Base-by-base conservation (phyloP, 2,113 vertebrate genomes). In the Dendrocopos noguchii region DNA sequence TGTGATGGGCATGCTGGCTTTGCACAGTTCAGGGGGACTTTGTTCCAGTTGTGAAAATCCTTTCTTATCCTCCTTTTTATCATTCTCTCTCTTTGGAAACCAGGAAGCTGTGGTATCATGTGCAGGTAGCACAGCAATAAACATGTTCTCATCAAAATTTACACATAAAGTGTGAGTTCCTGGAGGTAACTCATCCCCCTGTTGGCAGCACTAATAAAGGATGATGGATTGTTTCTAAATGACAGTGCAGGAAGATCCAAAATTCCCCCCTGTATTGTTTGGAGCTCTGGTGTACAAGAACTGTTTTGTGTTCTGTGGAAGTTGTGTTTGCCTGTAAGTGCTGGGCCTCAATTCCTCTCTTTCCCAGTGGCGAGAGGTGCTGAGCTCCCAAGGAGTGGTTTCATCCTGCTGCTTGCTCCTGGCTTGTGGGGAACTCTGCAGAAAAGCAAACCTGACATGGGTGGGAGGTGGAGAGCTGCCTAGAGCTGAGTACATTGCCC, bases 171-270 rank as follows among this genome's bases (percentile, higher is more conserved):
- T 0, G 12, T 80, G 90, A 82, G 90, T 93, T 92, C 94, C 95
- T 90, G 0, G 79, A 95, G 95, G 84, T 90, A 93, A 87, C 84
- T 90, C 77, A 83, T 92, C 79, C 82, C 78, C 29, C 86, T 93
- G 77, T 55, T 95, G 95, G 95, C 94, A 84, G 94, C 80, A 93
- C 94, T 95, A 95, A 97, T 96, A 95, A 94, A 95, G 72, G 80
- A 94, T 95, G 93, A 94, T 92, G 92, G 90, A 91, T 96, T 94
- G 93, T 91, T 96, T 93, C 82, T 63, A 93, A 95, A 86, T 95
- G 94, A 93, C 87, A 90, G 87, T 89, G 68, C 74, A 79, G 89
- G 83, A 96, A 91, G 86, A 94, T 94, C 63, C 76, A 50, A 95
- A 87, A 93, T 95, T 94, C 95, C 95, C 84, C 50, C 60, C 64